Evolutionary conservation across 2,888 invertebrate genomes (phyloP).

Genomic region (Drosophila peninsularis): DNA sequence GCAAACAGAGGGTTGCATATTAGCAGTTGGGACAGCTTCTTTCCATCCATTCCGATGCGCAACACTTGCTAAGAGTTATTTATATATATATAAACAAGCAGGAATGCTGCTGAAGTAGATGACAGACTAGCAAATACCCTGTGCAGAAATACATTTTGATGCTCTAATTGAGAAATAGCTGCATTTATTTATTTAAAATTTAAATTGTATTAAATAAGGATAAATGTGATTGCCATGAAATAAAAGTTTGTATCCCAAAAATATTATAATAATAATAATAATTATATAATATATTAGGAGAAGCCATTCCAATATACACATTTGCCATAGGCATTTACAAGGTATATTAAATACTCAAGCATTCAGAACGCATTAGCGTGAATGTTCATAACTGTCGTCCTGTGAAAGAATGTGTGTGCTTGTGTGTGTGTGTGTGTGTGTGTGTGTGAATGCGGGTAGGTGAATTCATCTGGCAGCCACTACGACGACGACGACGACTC

Average conservation of each 20-base stretch:
- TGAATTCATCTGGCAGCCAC: slow-evolving; percentile 46
- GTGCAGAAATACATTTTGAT: no score
- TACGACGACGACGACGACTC: slow-evolving; percentile 25
- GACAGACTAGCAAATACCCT: slow-evolving; percentile 17
- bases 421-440: slow-evolving; percentile 3
- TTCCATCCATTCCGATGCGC: slow-evolving; percentile 45
- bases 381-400: slow-evolving; percentile 73
- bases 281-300: no score
- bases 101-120: neutral
- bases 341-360: slow-evolving; percentile 56
- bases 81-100: slow-evolving; percentile 47
- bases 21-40: slow-evolving; percentile 52
- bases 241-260: neutral
- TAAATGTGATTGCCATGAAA: neutral
- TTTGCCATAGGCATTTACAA: neutral
- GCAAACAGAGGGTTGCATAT: slow-evolving; percentile 48
- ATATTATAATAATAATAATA: neutral
- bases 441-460: slow-evolving; percentile 8
- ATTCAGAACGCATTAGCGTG: slow-evolving; percentile 73
- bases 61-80: slow-evolving; percentile 68
- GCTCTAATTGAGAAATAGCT: no score
- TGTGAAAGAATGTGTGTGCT: slow-evolving; percentile 19
- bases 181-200: no score
- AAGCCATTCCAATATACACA: slow-evolving; percentile 4
- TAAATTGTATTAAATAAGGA: neutral